Evolutionary conservation across 2,113 vertebrate genomes (phyloP), one percentile per base, ranked within the genome.

Genomic region (Percopsis transmontana): DNA sequence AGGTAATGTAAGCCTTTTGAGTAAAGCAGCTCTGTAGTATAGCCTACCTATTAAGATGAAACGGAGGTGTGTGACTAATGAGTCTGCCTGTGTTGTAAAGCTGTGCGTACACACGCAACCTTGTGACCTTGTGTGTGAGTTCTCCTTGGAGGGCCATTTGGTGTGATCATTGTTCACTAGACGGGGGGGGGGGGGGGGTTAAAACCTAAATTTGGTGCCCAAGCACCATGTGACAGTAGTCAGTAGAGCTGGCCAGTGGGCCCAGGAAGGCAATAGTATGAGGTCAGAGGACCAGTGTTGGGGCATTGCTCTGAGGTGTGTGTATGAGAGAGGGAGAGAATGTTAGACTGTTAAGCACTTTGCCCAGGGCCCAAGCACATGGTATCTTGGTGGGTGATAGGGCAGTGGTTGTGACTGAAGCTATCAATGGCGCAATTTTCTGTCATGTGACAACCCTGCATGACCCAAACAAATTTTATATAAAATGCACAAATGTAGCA

Each of bases 221-320:
- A 18, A 52, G 62, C 62, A 65, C 41, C 68, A 64, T 78, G 67
- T 67, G 66, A 74, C 66, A 16, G 62, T 27, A 41, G 64, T 58
- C 42, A 73, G 52, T 54, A 3, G 41, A 63, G 52, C 55, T 55
- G 50, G 20, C 61, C 55, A 55, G 58, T 58, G 27, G 48, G 66
- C 62, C 50, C 70, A 19, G 47, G 24, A 39, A 24, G 42, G 9
- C 19, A 21, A 12, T 75, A 14, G 53, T 74, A 51, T 76, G 69
- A 54, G 60, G 70, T 59, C 70, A 76, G 62, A 58, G 59, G 42
- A 23, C 73, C 51, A 58, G 8, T 21, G 50, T 9, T 41, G 51
- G 1, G 14, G 33, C 57, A 56, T 16, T 18, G 45, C 2, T n/a
- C 12, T 39, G 33, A 48, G 27, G 40, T 44, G 39, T 44, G 39